These are phyloP conservation scores for Nesogale talazaci DNA, from an alignment of 2,113 vertebrate species.

Conservation along the genomic window DNA sequence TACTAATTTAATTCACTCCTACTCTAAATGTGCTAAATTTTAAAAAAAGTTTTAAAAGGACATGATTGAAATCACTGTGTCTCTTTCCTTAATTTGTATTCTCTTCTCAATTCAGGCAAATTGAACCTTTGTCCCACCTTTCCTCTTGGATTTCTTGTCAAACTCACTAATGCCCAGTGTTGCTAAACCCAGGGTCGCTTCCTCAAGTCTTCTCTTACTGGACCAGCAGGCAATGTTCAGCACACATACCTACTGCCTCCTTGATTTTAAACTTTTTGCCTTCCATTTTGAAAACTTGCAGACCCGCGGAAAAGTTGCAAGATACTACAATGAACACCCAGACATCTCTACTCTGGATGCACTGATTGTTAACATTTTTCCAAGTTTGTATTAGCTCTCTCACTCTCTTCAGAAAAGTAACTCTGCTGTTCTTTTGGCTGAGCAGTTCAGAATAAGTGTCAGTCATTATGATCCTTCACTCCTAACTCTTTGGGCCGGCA, in stretches of 20 bases:
- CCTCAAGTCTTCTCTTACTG: neutral
- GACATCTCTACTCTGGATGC: neutral
- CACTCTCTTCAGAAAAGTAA: neutral
- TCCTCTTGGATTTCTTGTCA: neutral
- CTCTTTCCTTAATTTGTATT: neutral
- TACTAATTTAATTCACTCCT: constrained; percentile 43
- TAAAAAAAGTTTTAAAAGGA: neutral
- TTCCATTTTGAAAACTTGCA: constrained; percentile 38
- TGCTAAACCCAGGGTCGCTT: neutral
- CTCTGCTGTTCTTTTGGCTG: neutral
- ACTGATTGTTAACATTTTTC: neutral
- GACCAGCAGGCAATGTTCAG: neutral
- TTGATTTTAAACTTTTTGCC: neutral
- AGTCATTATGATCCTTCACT: neutral
- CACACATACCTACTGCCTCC: neutral
- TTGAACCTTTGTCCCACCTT: neutral
- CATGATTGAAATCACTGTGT: neutral
- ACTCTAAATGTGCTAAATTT: neutral
- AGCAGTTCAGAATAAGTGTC: neutral
- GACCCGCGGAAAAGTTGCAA: constrained; percentile 4
- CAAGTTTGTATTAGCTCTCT: neutral
- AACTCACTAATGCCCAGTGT: neutral
- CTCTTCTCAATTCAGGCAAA: neutral
- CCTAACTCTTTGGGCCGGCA: neutral
- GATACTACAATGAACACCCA: too few relatives aligned